These are phyloP conservation scores for Stenodema calcarata DNA, from an alignment of 2,888 invertebrate species.

Conservation along the genomic window DNA sequence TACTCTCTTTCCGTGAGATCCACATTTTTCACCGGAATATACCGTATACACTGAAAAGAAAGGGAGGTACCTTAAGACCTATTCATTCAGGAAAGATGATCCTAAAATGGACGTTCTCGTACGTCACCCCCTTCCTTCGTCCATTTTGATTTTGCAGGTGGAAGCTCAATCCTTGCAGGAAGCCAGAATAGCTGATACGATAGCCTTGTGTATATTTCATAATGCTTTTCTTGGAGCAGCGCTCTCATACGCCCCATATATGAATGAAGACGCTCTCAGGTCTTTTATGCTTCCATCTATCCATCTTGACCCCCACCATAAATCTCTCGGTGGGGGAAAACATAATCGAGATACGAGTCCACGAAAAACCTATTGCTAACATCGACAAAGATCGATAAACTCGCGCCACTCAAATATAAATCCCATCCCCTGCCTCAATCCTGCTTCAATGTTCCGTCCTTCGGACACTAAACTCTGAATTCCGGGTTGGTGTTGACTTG, in stretches of 20 bases:
- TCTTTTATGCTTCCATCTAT: conserved; percentile 34
- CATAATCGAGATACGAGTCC: conserved; percentile 20
- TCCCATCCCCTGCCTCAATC: background rate
- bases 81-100: background rate
- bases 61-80: background rate
- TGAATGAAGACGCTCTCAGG: conserved; percentile 44
- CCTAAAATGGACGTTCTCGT: background rate
- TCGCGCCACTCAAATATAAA: background rate
- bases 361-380: conserved; percentile 7
- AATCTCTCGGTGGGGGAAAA: conserved; percentile 31
- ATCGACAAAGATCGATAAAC: conserved; percentile 8
- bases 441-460: background rate
- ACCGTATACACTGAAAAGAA: background rate
- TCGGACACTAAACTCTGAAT: background rate
- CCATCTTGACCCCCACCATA: conserved; percentile 38
- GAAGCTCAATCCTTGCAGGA: background rate
- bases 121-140: background rate
- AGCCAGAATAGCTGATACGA: conserved; percentile 27
- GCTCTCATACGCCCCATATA: conserved; percentile 32
- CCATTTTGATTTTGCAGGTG: background rate
- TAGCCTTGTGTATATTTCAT: conserved; percentile 45
- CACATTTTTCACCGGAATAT: no score
- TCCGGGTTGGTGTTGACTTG: background rate
- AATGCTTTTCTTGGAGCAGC: conserved; percentile 21
- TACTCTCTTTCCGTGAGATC: no score